phyloP scores from a whole-genome alignment of 2,888 invertebrate species.

The Bembecia ichneumoniformis region DNA sequence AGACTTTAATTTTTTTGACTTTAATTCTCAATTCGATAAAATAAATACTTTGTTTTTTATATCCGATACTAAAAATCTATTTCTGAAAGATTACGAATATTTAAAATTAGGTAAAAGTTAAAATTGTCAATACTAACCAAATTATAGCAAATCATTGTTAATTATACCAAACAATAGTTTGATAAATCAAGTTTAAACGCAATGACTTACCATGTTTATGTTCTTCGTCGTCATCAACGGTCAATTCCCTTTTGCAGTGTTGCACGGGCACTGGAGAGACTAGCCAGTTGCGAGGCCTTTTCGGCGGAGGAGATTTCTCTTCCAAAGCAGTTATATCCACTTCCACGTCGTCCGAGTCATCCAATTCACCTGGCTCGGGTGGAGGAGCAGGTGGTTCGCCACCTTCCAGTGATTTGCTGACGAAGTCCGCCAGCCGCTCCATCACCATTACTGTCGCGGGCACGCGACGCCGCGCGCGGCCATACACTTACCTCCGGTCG shows the following conservation, averaged over 20 bases:
- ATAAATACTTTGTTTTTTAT: too few relatives aligned
- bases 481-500: constrained; percentile 50
- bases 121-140: too few relatives aligned
- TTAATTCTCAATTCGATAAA: too few relatives aligned
- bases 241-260: constrained; percentile 45
- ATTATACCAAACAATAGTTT: too few relatives aligned
- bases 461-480: constrained; percentile 53
- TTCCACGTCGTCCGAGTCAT: constrained; percentile 53
- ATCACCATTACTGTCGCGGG: constrained; percentile 74
- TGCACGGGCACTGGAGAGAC: constrained; percentile 53
- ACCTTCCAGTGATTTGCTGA: constrained; percentile 87
- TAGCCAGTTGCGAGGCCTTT: constrained; percentile 61
- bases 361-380: constrained; percentile 59
- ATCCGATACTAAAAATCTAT: too few relatives aligned
- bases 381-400: constrained; percentile 64
- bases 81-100: too few relatives aligned
- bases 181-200: too few relatives aligned
- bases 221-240: constrained; percentile 53
- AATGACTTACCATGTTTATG: constrained; percentile 48
- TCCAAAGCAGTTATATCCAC: constrained; percentile 66
- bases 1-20: too few relatives aligned
- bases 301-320: constrained; percentile 48
- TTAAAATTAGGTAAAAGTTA: too few relatives aligned
- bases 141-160: too few relatives aligned
- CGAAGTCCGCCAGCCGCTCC: constrained; percentile 93